Base-by-base conservation (phyloP, 2,888 invertebrate species). In the Dioctria rufipes region DNA sequence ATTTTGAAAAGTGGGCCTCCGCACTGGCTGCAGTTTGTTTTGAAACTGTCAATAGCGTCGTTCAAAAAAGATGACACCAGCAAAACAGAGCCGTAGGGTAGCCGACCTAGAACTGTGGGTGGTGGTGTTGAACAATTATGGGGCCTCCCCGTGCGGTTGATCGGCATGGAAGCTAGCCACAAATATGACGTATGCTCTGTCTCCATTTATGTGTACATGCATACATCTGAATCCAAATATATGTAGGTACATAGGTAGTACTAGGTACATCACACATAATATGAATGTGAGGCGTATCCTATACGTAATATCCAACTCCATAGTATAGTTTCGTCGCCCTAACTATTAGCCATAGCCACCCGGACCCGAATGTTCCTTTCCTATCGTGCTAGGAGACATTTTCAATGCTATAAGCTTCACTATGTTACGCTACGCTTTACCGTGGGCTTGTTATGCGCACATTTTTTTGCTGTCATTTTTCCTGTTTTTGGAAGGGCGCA, bases 401-500 rank as follows among this genome's bases (percentile, higher is more conserved):
- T 75, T 75, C 75, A 60, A 75, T 60, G 75, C 75, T 75, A 75
- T 43, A 61, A 58, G 58, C 58, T 13, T 39, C 39, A 37, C 69
- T 69, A 69, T 51, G 69, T 51, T 75, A 75, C 75, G 75, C 75
- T 75, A 60, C 46, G 61, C 25, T 60, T 25, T 13, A 11, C 75
- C 65, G n/a, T 37, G 65, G 65, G 65, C 43, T 75, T 58, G 58
- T 43, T 60, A 51, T 60, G 60, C 37, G 40, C 61, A 43, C 60
- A 42, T 42, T 60, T 75, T 75, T 75, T 75, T 13, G 58, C 49
- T 66, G 66, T 11, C n/a, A 8, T 65, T 78, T 51, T 78, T 78
- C 42, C 66, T 78, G 65, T 78, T 66, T 78, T 66, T 78, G 66
- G 78, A 65, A 78, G 78, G 78, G 78, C 51, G 65, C 78, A 78